These are phyloP conservation scores for Acanthopleura granulata DNA, from an alignment of 2,888 invertebrate species.

Conservation along the genomic window DNA sequence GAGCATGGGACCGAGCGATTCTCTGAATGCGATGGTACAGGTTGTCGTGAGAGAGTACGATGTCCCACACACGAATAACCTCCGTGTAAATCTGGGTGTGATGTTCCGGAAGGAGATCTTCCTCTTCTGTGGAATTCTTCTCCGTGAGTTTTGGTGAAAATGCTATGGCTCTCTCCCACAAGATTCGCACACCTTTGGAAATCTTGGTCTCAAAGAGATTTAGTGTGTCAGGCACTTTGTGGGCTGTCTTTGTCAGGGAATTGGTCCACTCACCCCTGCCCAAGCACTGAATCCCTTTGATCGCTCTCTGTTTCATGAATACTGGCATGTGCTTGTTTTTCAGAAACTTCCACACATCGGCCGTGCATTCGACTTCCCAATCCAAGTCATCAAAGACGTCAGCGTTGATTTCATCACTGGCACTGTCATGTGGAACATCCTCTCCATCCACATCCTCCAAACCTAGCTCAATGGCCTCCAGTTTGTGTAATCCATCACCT, in stretches of 20 bases:
- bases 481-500: not conserved
- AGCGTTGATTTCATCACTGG: conserved; percentile 26
- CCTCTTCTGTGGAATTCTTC: conserved; percentile 20
- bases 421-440: not conserved
- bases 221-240: conserved; percentile 39
- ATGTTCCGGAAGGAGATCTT: conserved; percentile 32
- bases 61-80: conserved; percentile 45
- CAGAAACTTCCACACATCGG: conserved; percentile 51
- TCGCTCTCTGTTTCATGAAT: conserved; percentile 44
- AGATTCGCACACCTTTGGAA: conserved; percentile 37
- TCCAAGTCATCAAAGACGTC: conserved; percentile 53
- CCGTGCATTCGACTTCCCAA: conserved; percentile 64
- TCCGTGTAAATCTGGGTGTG: conserved; percentile 54
- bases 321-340: conserved; percentile 43
- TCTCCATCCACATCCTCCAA: not conserved
- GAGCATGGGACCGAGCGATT: conserved; percentile 50
- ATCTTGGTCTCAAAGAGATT: conserved; percentile 50
- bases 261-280: conserved; percentile 58
- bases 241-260: conserved; percentile 43
- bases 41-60: conserved; percentile 44
- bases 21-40: conserved; percentile 33
- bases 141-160: conserved; percentile 52
- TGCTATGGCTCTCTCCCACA: conserved; percentile 60
- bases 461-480: not conserved
- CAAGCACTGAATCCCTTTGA: conserved; percentile 47